Percentiles rank a stretch among this genome's conserved stretches.
These are phyloP conservation scores for Charaxes varanes DNA, from an alignment of 1,140 invertebrate genomes.

Conservation along the genomic window DNA sequence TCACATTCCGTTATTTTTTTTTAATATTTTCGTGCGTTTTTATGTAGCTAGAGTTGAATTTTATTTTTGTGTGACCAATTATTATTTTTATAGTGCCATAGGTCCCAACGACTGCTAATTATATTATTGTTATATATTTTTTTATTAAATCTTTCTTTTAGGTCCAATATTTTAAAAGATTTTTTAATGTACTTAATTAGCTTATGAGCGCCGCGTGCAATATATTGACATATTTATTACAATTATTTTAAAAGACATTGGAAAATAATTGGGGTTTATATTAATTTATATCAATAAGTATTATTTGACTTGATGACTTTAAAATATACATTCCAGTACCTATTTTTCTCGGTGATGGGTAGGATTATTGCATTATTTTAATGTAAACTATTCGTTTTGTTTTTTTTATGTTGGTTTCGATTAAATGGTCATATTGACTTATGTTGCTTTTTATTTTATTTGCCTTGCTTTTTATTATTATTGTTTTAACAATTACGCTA, in stretches of 20 bases:
- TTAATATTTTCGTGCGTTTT: too few relatives aligned
- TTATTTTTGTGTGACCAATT: constrained; percentile 1
- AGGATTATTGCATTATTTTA: constrained; percentile 44
- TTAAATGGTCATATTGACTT: constrained; percentile 64
- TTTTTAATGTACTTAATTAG: constrained; percentile 25
- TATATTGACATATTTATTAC: constrained; percentile 16
- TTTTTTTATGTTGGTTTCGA: constrained; percentile 57
- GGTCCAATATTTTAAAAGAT: constrained; percentile 21
- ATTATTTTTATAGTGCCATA: constrained; percentile 37
- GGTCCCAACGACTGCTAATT: constrained; percentile 17
- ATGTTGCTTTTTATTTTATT: constrained; percentile 46
- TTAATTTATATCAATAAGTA: too few relatives aligned
- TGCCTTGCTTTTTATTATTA: constrained; percentile 7
- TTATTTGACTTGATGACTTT: too few relatives aligned
- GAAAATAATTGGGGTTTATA: too few relatives aligned
- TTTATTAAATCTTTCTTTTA: constrained; percentile 23
- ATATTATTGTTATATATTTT: constrained; percentile 5
- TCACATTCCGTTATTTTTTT: too few relatives aligned
- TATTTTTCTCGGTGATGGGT: constrained; percentile 44
- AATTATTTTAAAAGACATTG: too few relatives aligned
- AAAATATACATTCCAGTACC: constrained; percentile 16
- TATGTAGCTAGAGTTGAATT: too few relatives aligned
- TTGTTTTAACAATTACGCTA: too few relatives aligned
- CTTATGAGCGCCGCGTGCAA: constrained; percentile 28
- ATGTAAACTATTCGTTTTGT: constrained; percentile 41